Evolutionary conservation across 2,797 vertebrate genomes (phyloP).

Genomic region (Lepidocolaptes lacrymiger): DNA sequence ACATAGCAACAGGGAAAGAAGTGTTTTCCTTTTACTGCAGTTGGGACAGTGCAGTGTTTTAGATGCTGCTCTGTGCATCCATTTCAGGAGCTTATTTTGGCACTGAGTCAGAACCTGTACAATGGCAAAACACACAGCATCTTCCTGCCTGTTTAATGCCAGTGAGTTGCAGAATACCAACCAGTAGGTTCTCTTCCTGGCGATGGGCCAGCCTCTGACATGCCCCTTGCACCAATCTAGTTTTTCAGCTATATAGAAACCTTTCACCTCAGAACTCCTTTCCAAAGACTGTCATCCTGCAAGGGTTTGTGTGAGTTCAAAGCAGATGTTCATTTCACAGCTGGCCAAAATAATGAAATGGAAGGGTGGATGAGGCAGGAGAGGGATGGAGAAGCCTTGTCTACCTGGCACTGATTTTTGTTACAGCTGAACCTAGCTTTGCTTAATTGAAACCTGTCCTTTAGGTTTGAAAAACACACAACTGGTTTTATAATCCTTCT

Average conservation of each 20-base stretch:
- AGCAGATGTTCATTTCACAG: neutral
- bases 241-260: neutral
- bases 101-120: conserved; percentile 48
- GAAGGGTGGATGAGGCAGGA: neutral
- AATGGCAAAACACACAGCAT: conserved; percentile 56
- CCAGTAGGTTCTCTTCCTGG: neutral
- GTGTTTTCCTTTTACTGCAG: conserved; percentile 71
- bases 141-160: conserved; percentile 28
- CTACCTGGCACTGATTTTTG: conserved; percentile 27
- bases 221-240: neutral
- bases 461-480: conserved; percentile 16
- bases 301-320: neutral
- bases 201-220: neutral
- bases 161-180: neutral
- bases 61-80: conserved; percentile 50
- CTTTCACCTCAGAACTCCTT: neutral
- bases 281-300: neutral
- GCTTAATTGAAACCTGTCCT: conserved; percentile 60
- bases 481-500: conserved; percentile 50
- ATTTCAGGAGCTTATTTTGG: conserved; percentile 63
- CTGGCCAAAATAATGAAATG: neutral
- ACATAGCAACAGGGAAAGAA: conserved; percentile 78
- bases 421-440: conserved; percentile 49
- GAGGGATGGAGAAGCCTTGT: neutral
- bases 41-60: conserved; percentile 66